Percentiles rank a stretch among this genome's conserved stretches.
phyloP scores from a whole-genome alignment of 2,797 vertebrate genomes.

The Sebastes matsubarae region DNA sequence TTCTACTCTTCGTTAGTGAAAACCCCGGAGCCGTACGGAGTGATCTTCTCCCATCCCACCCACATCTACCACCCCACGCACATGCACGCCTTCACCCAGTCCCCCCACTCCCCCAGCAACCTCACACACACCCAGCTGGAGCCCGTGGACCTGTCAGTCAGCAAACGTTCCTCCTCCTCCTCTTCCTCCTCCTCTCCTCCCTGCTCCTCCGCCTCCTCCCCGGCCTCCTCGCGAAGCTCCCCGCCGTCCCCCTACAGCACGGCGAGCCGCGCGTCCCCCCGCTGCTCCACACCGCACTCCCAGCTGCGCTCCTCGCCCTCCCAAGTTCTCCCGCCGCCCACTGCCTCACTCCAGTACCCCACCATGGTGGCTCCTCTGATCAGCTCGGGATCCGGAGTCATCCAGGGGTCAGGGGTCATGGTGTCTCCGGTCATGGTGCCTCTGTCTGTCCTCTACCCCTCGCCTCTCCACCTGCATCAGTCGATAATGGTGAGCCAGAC shows the following conservation, averaged over 20 bases:
- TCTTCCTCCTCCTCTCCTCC: constrained; percentile 84
- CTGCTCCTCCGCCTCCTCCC: constrained; percentile 81
- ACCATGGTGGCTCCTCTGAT: constrained; percentile 84
- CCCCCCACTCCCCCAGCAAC: constrained; percentile 83
- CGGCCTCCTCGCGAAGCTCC: constrained; percentile 82
- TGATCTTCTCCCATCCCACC: constrained; percentile 85
- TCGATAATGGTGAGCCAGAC: constrained; percentile 86
- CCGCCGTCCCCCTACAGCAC: constrained; percentile 65
- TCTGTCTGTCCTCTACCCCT: constrained; percentile 89
- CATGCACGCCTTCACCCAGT: constrained; percentile 69
- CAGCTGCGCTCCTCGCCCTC: constrained; percentile 85
- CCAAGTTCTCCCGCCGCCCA: constrained; percentile 75
- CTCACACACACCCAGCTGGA: constrained; percentile 89
- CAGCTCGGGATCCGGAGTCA: constrained; percentile 48
- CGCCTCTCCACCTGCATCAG: constrained; percentile 88
- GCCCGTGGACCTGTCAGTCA: constrained; percentile 94
- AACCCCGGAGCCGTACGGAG: constrained; percentile 83
- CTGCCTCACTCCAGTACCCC: constrained; percentile 83
- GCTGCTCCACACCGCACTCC: constrained; percentile 81
- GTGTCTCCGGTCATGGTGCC: constrained; percentile 85
- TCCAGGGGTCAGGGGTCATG: constrained; percentile 71
- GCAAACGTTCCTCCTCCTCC: constrained; percentile 88
- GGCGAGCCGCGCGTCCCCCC: constrained; percentile 82
- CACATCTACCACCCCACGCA: constrained; percentile 61
- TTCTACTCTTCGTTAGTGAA: constrained; percentile 90